Percentiles rank a stretch among this genome's conserved stretches.
These are phyloP conservation scores for Torymus auratus DNA, from an alignment of 2,888 invertebrate genomes.

Conservation along the genomic window DNA sequence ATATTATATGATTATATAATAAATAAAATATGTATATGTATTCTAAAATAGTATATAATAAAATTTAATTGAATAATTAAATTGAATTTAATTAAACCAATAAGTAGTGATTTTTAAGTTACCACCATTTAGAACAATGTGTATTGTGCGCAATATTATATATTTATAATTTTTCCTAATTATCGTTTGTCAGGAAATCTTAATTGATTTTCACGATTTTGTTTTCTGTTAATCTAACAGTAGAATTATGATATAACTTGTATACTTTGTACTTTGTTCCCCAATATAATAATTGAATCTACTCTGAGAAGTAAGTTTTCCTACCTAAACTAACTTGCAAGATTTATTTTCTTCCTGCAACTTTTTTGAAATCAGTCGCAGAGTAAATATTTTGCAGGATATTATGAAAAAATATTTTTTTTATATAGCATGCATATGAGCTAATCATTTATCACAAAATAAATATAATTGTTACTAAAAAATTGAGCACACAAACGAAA, in stretches of 20 bases:
- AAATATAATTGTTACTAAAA: constrained; percentile 51
- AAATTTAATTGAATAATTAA: constrained; percentile 12
- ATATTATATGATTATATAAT: constrained; percentile 6
- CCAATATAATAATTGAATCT: constrained; percentile 16
- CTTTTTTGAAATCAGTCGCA: neutral
- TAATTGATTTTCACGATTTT: neutral
- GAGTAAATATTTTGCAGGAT: neutral
- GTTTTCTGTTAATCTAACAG: constrained; percentile 7
- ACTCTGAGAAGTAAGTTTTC: neutral
- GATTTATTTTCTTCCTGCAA: constrained; percentile 25
- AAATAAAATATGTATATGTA: constrained; percentile 27
- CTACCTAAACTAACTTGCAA: constrained; percentile 23
- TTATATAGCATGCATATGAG: constrained; percentile 32
- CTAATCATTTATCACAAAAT: constrained; percentile 25
- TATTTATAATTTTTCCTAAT: constrained; percentile 33
- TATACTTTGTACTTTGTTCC: constrained; percentile 49
- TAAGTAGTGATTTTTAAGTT: constrained; percentile 20
- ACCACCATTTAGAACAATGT: constrained; percentile 63
- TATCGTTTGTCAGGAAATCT: constrained; percentile 7
- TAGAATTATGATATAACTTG: neutral
- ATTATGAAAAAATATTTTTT: constrained; percentile 11
- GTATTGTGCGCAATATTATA: constrained; percentile 65
- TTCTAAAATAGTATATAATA: constrained; percentile 24
- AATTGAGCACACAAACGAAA: constrained; percentile 40
- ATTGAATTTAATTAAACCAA: constrained; percentile 5